Percentiles rank a stretch among this genome's conserved stretches.
phyloP scores from a whole-genome alignment of 2,888 invertebrate species.

The Muscina levida region DNA sequence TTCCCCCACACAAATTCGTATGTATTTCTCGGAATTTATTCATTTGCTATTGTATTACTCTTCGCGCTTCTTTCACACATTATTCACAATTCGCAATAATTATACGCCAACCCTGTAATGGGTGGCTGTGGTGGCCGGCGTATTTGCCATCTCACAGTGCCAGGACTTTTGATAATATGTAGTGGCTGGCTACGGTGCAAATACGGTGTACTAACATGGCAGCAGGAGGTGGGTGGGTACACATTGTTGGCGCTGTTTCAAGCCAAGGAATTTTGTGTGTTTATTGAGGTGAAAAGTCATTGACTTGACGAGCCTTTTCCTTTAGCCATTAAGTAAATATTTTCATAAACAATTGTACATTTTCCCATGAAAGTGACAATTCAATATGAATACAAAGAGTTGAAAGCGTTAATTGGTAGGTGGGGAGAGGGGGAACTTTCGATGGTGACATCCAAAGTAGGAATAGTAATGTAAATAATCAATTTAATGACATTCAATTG shows the following conservation, averaged over 20 bases:
- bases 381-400: neutral
- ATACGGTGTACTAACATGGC: no score
- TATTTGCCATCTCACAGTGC: no score
- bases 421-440: no score
- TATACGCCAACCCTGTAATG: slow-evolving; percentile 17
- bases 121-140: no score
- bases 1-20: slow-evolving; percentile 37
- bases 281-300: slow-evolving; percentile 62
- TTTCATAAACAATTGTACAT: slow-evolving; percentile 20
- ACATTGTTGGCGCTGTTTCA: slow-evolving; percentile 34
- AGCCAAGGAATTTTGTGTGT: slow-evolving; percentile 36
- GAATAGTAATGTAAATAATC: no score
- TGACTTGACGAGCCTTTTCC: slow-evolving; percentile 46
- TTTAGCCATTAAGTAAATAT: slow-evolving; percentile 45
- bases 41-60: slow-evolving; percentile 37
- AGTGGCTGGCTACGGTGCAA: no score
- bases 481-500: no score
- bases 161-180: no score
- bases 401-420: neutral
- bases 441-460: no score
- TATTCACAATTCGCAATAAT: slow-evolving; percentile 35
- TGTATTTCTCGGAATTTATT: slow-evolving; percentile 50
- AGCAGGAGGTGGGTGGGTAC: neutral
- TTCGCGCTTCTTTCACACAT: neutral
- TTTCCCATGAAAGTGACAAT: slow-evolving; percentile 9